Percentiles rank a stretch among this genome's conserved stretches.
These are phyloP conservation scores for Corapipo altera DNA, from an alignment of 2,113 vertebrate species.

Conservation along the genomic window DNA sequence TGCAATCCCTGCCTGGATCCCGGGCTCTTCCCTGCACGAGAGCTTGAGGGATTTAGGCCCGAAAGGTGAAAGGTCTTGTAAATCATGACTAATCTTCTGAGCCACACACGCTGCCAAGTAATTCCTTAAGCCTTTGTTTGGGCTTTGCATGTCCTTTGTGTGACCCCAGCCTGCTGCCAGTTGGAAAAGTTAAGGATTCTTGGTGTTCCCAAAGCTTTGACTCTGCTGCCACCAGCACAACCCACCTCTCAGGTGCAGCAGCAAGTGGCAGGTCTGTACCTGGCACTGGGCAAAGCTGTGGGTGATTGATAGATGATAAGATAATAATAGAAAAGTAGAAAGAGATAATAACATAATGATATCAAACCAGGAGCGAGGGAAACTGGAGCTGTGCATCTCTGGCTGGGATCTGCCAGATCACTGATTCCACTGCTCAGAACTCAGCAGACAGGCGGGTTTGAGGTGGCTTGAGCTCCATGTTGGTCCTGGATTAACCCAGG, in stretches of 20 bases:
- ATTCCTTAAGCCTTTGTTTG: neutral
- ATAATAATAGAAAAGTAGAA: neutral
- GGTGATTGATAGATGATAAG: neutral
- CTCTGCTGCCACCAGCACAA: rapidly evolving
- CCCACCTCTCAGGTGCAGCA: rapidly evolving
- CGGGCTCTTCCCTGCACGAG: neutral
- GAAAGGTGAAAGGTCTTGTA: neutral
- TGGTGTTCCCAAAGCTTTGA: neutral
- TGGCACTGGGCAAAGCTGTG: neutral
- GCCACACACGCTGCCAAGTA: rapidly evolving
- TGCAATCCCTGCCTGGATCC: rapidly evolving
- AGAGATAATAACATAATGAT: neutral
- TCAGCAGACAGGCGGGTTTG: neutral
- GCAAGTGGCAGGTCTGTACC: neutral
- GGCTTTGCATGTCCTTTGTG: neutral
- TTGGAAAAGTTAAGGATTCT: neutral
- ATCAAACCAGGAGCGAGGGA: neutral
- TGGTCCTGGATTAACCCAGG: neutral
- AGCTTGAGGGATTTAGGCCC: neutral
- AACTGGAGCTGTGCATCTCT: neutral
- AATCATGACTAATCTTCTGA: neutral
- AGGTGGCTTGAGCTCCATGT: rapidly evolving
- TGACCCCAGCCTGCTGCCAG: neutral
- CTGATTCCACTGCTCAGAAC: neutral
- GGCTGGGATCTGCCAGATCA: rapidly evolving